These are phyloP conservation scores for Furcifer pardalis DNA, from an alignment of 2,797 vertebrate species.

Conservation along the genomic window DNA sequence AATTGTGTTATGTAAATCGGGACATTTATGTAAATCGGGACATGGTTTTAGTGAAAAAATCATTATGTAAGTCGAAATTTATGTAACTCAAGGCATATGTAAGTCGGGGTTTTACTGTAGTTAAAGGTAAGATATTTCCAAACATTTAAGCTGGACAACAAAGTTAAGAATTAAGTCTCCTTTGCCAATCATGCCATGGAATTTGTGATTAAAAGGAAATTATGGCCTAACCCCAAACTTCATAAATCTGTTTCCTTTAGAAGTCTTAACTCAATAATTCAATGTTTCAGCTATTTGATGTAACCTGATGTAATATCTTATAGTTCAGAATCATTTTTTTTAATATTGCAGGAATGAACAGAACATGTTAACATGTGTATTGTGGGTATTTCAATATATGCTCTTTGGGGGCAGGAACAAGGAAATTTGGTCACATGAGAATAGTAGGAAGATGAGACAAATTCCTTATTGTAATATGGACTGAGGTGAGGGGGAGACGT, in stretches of 20 bases:
- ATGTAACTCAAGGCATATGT: no score
- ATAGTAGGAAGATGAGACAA: constrained; percentile 37
- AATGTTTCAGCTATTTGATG: constrained; percentile 33
- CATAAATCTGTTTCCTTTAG: constrained; percentile 16
- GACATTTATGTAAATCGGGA: no score
- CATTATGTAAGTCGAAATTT: no score
- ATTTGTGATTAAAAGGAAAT: constrained; percentile 40
- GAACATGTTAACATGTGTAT: not conserved
- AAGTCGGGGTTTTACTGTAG: no score
- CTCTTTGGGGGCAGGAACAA: not conserved
- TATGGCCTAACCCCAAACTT: constrained; percentile 22
- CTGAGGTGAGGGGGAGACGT: not conserved
- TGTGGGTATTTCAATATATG: fast-evolving
- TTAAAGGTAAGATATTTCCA: not conserved
- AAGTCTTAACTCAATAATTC: constrained; percentile 8
- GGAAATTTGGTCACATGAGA: fast-evolving
- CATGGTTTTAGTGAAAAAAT: no score
- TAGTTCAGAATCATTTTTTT: constrained; percentile 1
- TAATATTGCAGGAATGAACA: fast-evolving
- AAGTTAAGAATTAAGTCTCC: not conserved
- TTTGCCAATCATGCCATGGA: constrained; percentile 42
- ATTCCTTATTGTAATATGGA: not conserved
- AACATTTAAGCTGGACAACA: constrained; percentile 28
- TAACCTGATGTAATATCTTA: not conserved
- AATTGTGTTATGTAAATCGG: no score